Percentiles rank a stretch among this genome's conserved stretches.
phyloP scores from a whole-genome alignment of 2,113 vertebrate genomes.

The Oplegnathus fasciatus region DNA sequence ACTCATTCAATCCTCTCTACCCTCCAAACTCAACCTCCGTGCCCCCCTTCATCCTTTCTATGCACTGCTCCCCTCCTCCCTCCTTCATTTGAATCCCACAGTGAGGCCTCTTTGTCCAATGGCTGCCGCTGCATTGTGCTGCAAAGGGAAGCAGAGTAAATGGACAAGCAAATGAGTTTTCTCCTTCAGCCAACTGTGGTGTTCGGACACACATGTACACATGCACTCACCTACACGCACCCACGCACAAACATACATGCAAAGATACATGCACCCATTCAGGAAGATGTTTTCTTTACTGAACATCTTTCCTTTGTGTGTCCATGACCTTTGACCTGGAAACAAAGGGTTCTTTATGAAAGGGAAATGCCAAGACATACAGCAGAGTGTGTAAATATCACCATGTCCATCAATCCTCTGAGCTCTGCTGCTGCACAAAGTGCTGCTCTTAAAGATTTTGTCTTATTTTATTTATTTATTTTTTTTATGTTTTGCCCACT shows the following conservation, averaged over 20 bases:
- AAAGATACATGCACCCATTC: constrained; percentile 6
- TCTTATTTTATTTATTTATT: not conserved
- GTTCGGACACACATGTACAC: constrained; percentile 31
- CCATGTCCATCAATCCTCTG: not conserved
- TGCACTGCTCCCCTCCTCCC: not conserved
- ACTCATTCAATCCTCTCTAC: constrained; percentile 42
- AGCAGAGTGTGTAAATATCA: not conserved
- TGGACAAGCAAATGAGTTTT: constrained; percentile 76
- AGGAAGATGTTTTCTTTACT: constrained; percentile 14
- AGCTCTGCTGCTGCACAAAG: not conserved
- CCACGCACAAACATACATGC: constrained; percentile 14
- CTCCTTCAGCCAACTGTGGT: constrained; percentile 43
- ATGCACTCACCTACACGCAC: constrained; percentile 11
- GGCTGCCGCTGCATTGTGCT: constrained; percentile 66
- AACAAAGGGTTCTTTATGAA: constrained; percentile 48
- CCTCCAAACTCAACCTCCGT: constrained; percentile 48
- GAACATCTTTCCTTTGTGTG: constrained; percentile 8
- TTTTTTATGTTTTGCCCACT: not conserved
- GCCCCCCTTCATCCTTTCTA: constrained; percentile 43
- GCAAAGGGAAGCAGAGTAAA: constrained; percentile 68
- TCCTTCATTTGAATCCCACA: constrained; percentile 79
- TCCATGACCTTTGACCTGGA: constrained; percentile 41
- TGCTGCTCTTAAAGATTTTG: too few species aligned
- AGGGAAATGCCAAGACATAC: not conserved
- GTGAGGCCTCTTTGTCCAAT: constrained; percentile 75